A percentile compares a stretch with the other conserved stretches of the same genome.
phyloP scores from a whole-genome alignment of 1,140 invertebrate species.

The Orchesella cincta region DNA sequence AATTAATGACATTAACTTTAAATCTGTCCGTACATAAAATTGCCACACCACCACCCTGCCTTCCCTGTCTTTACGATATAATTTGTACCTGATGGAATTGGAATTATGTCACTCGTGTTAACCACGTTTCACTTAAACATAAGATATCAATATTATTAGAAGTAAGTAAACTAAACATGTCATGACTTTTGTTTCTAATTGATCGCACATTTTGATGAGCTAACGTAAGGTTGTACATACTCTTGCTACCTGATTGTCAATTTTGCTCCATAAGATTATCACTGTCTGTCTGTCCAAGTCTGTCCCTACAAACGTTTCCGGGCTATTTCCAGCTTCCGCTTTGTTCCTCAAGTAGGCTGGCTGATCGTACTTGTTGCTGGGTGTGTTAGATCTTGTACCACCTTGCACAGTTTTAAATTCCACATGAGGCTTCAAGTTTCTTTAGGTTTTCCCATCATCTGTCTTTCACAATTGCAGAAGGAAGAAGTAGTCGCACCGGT shows the following conservation, averaged over 20 bases:
- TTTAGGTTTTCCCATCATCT: no score
- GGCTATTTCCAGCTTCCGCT: not conserved
- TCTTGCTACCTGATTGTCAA: not conserved
- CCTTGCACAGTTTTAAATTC: no score
- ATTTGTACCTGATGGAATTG: not conserved
- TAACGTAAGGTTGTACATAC: not conserved
- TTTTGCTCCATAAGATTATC: not conserved
- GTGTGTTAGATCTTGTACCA: no score
- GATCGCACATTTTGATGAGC: conserved; percentile 24
- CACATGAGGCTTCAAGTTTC: no score
- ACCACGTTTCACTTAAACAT: conserved; percentile 30
- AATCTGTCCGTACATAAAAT: not conserved
- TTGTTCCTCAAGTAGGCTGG: not conserved
- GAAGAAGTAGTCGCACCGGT: no score
- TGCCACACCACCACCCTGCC: conserved; percentile 17
- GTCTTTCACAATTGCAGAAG: no score
- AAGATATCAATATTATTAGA: not conserved
- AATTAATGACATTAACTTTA: not conserved
- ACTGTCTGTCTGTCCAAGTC: not conserved
- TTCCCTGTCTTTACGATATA: not conserved
- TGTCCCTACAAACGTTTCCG: not conserved
- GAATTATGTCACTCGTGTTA: not conserved
- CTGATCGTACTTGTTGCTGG: not conserved
- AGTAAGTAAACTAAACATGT: not conserved
- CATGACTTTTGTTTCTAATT: not conserved